phyloP scores from a whole-genome alignment of 1,140 invertebrate genomes.

The Magallana angulata region DNA sequence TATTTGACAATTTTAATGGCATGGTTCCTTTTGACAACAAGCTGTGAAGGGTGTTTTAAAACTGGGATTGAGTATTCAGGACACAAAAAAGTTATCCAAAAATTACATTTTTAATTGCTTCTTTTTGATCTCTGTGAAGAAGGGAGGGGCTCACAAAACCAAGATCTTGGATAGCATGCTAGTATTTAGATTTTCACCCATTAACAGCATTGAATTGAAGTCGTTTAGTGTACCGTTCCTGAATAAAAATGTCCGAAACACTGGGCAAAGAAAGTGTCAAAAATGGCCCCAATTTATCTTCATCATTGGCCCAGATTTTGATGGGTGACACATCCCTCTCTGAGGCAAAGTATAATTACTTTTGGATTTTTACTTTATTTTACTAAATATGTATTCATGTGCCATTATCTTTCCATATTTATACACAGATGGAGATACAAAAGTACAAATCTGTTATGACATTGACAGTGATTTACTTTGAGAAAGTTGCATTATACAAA shows the following conservation, averaged over 20 bases:
- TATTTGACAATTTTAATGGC: background rate
- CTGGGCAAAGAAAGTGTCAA: background rate
- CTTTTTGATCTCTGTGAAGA: background rate
- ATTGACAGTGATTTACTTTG: conserved; percentile 20
- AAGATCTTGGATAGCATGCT: background rate
- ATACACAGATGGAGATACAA: background rate
- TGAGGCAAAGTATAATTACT: background rate
- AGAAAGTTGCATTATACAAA: background rate
- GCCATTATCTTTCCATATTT: conserved; percentile 1
- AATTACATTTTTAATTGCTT: background rate
- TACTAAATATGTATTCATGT: background rate
- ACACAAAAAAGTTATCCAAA: background rate
- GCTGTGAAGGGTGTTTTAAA: background rate
- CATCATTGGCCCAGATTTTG: background rate
- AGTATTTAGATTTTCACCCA: too few species aligned
- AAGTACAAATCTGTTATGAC: background rate
- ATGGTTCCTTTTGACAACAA: background rate
- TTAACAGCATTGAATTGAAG: too few species aligned
- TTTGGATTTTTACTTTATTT: background rate
- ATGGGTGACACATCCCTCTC: background rate
- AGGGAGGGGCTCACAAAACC: background rate
- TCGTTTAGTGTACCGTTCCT: too few species aligned
- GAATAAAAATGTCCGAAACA: background rate
- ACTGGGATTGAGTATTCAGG: background rate
- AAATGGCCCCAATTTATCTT: background rate